Evolutionary conservation across 1,140 invertebrate genomes (phyloP), one percentile per base, ranked within the genome.

Genomic region (Diabrotica undecimpunctata): DNA sequence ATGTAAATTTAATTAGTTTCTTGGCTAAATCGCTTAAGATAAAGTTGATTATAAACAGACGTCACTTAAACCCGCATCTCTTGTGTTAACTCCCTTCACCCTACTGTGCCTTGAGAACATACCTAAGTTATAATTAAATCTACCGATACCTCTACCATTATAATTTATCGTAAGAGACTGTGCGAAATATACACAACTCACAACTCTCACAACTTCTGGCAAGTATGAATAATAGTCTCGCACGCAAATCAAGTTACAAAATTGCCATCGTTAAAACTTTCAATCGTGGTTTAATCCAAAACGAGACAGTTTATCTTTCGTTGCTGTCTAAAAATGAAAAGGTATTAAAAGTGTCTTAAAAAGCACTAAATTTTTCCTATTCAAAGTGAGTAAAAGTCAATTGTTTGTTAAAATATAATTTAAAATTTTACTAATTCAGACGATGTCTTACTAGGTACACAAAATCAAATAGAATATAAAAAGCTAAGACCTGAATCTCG

Each of bases 101-200:
- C 25, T 1, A 25, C 25, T 25, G 25, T 25, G 25, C 25, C 25
- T 25, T 37, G 41, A 37, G 41, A 55, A 63, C 55, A 63, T 64
- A 69, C 67, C 67, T 59, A 69, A 69, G 63, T 69, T 69, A 66
- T 69, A 69, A 69, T 69, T 69, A 69, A 69, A 69, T 69, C 67
- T 64, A 69, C 64, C 62, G 67, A 69, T 66, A 69, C 64, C 59
- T 58, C 59, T 25, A 13, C 51, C 59, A 61, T 25, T 25, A 25
- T 61, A 61, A 52, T 61, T 61, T 53, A 61, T 37, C 35, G 59
- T 53, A 53, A 61, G 41, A 61, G 13, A 52, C 50, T 25, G 25
- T 61, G 59, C 59, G 52, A 52, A 52, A 36, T 61, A 61, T 52
- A 61, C 46, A 53, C 35, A 51, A 55, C 54, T 56, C 36, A 14